Evolutionary conservation across 2,113 vertebrate species (phyloP), one percentile per base, ranked within the genome.

Genomic region (Cisticola juncidis): DNA sequence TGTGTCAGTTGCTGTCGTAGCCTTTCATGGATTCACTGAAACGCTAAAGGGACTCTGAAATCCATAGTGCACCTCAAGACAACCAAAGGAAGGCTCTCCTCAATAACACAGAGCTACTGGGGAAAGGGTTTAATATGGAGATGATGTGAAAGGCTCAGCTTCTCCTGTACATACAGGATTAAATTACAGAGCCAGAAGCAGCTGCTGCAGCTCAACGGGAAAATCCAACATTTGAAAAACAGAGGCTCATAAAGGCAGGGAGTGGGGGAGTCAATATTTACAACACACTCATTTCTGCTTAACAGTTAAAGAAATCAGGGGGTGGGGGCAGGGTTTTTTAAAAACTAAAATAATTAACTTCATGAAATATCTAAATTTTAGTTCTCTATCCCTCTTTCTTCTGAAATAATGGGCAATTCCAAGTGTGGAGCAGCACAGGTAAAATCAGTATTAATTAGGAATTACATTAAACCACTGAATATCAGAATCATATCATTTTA

Each of bases 151-250:
- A 96, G 97, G 50, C 91, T 72, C 79, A 81, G 78, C 81, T 90
- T 86, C 76, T 95, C 70, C 35, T 95, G 76, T 92, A 93, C 51
- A 42, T 73, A 21, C 6, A 82, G 91, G 86, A 93, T 95, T 96
- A 94, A 97, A 96, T 96, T 95, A 94, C 92, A 92, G 76, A 94
- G 90, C 88, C 89, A 68, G 86, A 94, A 95, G 93, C 88, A 94
- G 88, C 92, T 95, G 64, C 92, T 94, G 88, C 69, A 91, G 78
- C 87, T 88, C 76, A 91, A 68, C 35, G 65, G 42, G 60, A 95
- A 73, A 81, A 83, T 11, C 50, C 79, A 78, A 33, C 65, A 50
- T 90, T 62, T 72, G 70, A 38, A 85, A 85, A 96, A 84, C 81
- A 88, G 91, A 90, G 96, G 87, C 94, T 96, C 61, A 36, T 62